A percentile compares a stretch with the other conserved stretches of the same genome.
Conservation (phyloP, 2,113 vertebrate species). For the Oryzias melastigma region DNA sequence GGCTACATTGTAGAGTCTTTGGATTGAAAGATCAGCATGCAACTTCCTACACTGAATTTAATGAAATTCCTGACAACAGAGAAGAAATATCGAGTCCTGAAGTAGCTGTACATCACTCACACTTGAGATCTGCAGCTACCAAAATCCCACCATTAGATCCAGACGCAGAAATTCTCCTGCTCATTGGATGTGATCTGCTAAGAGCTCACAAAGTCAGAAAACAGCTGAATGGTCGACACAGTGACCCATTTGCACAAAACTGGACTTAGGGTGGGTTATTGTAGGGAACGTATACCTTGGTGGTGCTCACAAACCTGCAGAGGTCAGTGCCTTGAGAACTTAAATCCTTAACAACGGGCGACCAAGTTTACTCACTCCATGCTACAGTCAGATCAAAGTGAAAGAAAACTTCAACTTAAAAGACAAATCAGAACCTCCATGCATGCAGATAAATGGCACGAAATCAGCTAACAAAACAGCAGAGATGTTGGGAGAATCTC, state of each 20-base stretch:
- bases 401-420: no score
- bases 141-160: neutral
- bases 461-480: no score
- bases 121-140: neutral
- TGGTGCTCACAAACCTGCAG: neutral
- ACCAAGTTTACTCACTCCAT: no score
- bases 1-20: neutral
- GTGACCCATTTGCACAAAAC: neutral
- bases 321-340: neutral
- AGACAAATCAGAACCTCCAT: no score
- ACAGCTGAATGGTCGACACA: neutral
- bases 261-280: neutral
- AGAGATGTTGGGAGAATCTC: no score
- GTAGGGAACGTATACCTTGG: neutral
- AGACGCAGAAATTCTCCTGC: slow-evolving; percentile 1
- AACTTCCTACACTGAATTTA: slow-evolving; percentile 3
- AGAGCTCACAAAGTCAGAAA: neutral
- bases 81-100: neutral
- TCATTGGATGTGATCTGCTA: slow-evolving; percentile 20
- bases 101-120: neutral
- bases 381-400: no score
- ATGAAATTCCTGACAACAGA: slow-evolving; percentile 6
- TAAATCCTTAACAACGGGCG: no score
- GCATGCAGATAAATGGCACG: no score
- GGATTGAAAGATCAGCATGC: neutral